Evolutionary conservation across 2,888 invertebrate genomes (phyloP).

Genomic region (Papilio gigon): DNA sequence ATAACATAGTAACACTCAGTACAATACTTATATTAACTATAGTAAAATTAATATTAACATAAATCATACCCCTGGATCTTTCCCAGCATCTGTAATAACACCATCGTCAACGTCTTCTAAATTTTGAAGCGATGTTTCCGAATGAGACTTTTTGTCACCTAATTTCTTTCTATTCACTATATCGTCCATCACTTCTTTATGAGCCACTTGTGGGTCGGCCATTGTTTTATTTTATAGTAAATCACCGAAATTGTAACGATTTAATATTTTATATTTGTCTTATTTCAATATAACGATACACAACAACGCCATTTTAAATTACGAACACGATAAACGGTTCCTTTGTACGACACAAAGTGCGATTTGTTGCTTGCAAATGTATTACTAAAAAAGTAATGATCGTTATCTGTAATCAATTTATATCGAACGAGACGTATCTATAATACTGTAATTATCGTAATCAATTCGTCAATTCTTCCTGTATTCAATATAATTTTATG

Average conservation of each 20-base stretch:
- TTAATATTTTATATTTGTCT: not conserved
- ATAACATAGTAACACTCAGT: no score
- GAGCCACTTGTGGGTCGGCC: constrained; percentile 55
- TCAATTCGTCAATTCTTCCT: constrained; percentile 48
- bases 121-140: constrained; percentile 72
- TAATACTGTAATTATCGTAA: constrained; percentile 62
- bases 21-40: no score
- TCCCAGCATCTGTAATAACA: constrained; percentile 45
- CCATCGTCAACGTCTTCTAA: constrained; percentile 62
- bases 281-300: constrained; percentile 20
- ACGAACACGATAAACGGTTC: constrained; percentile 40
- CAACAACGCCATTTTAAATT: constrained; percentile 21
- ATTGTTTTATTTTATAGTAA: constrained; percentile 51
- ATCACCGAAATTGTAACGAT: not conserved
- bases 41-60: constrained; percentile 26
- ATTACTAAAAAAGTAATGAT: constrained; percentile 63
- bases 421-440: constrained; percentile 59
- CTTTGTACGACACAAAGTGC: constrained; percentile 54
- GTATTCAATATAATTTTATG: constrained; percentile 27
- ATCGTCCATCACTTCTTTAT: constrained; percentile 63
- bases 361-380: constrained; percentile 70
- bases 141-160: constrained; percentile 74
- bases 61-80: constrained; percentile 69
- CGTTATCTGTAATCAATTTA: constrained; percentile 62
- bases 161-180: constrained; percentile 64